Conservation (phyloP, 1,140 invertebrate genomes). For the Teleogryllus occipitalis region DNA sequence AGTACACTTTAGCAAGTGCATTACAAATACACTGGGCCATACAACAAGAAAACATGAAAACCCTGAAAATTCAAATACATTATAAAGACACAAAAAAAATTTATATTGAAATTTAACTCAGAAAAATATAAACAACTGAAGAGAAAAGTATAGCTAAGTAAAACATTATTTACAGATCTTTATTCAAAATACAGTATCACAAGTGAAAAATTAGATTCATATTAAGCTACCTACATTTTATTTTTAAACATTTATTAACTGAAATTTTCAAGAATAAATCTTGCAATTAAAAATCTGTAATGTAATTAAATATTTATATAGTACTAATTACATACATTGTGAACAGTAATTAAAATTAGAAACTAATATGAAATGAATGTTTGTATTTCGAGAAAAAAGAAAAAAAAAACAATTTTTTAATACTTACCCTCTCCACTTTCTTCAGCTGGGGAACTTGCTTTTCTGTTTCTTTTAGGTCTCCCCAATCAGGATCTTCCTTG, state of each 20-base stretch:
- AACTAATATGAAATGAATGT: no score
- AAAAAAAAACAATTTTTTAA: background rate
- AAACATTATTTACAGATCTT: no score
- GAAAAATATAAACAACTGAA: background rate
- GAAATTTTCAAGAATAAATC: no score
- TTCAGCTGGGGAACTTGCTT: constrained; percentile 75
- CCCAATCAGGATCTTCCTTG: constrained; percentile 83
- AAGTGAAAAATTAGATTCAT: no score
- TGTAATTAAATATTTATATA: no score
- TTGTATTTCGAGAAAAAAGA: no score
- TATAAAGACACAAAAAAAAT: background rate
- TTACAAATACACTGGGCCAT: background rate
- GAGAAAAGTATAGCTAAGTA: background rate
- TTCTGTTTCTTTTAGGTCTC: constrained; percentile 86
- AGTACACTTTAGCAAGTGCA: background rate
- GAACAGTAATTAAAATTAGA: no score
- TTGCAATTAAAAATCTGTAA: no score
- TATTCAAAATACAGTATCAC: no score
- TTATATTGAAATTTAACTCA: background rate
- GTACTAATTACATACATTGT: no score
- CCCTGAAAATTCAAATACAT: background rate
- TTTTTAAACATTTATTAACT: no score
- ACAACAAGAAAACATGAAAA: background rate
- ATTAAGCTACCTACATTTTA: no score
- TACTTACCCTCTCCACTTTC: constrained; percentile 83